These are phyloP conservation scores for Naja naja DNA, from an alignment of 2,113 vertebrate genomes.

Conservation along the genomic window DNA sequence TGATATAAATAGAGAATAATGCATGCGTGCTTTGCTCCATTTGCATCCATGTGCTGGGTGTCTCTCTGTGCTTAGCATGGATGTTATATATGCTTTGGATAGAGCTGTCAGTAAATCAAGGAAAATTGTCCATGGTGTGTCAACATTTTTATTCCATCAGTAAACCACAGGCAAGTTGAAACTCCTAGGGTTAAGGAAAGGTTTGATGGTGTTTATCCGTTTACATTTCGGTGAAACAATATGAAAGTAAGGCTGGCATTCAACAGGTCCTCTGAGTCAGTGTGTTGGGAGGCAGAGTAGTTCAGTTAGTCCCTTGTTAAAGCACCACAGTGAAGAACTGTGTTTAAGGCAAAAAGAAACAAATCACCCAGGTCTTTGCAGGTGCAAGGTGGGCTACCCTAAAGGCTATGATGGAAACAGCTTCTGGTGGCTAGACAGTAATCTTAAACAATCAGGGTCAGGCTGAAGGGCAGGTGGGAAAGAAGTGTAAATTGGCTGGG, in stretches of 20 bases:
- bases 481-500: neutral
- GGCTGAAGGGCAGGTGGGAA: slow-evolving; percentile 34
- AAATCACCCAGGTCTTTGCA: slow-evolving; percentile 61
- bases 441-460: slow-evolving; percentile 16
- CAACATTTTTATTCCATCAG: slow-evolving; percentile 65
- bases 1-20: slow-evolving; percentile 36
- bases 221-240: slow-evolving; percentile 69
- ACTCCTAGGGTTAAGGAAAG: slow-evolving; percentile 60
- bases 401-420: slow-evolving; percentile 41
- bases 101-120: slow-evolving; percentile 64
- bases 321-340: slow-evolving; percentile 59
- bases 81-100: slow-evolving; percentile 43
- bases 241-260: slow-evolving; percentile 74
- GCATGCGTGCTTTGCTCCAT: neutral
- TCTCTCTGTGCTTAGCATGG: slow-evolving; percentile 46
- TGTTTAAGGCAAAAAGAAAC: slow-evolving; percentile 47
- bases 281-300: neutral
- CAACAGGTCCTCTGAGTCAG: slow-evolving; percentile 75
- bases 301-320: slow-evolving; percentile 60
- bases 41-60: no score
- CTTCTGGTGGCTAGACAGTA: slow-evolving; percentile 52
- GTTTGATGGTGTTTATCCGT: slow-evolving; percentile 36
- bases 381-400: slow-evolving; percentile 42
- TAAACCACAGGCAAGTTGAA: slow-evolving; percentile 69
- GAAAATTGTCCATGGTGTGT: slow-evolving; percentile 59